These are phyloP conservation scores for Ornithoptera alexandrae DNA, from an alignment of 2,888 invertebrate genomes.

Conservation along the genomic window DNA sequence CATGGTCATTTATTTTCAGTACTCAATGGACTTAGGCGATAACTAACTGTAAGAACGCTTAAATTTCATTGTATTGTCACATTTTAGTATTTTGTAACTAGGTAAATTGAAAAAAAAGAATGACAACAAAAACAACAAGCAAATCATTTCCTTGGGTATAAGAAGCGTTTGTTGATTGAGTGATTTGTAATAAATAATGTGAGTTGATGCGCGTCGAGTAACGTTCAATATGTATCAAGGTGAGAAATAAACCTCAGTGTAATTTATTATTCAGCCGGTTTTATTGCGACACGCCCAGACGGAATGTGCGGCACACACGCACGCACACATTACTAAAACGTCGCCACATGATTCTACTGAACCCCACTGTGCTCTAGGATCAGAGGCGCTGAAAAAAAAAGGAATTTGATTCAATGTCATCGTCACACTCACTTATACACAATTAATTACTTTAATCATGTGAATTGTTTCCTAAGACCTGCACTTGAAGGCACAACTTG, in stretches of 20 bases:
- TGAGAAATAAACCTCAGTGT: conserved; percentile 80
- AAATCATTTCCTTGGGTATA: conserved; percentile 59
- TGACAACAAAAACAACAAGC: conserved; percentile 32
- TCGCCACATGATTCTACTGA: conserved; percentile 31
- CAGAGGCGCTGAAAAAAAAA: conserved; percentile 61
- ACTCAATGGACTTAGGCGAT: conserved; percentile 74
- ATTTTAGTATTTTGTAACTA: conserved; percentile 74
- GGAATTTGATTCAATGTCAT: neutral
- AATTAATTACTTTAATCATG: too few relatives aligned
- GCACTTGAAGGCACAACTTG: too few relatives aligned
- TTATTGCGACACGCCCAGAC: conserved; percentile 34
- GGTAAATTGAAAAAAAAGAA: conserved; percentile 49
- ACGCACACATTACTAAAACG: too few relatives aligned
- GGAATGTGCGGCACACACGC: too few relatives aligned
- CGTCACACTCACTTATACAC: too few relatives aligned
- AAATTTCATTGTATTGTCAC: conserved; percentile 75
- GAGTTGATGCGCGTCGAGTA: conserved; percentile 61
- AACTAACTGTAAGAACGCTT: conserved; percentile 71
- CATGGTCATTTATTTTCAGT: conserved; percentile 75
- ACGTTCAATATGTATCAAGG: conserved; percentile 76
- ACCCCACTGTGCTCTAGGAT: conserved; percentile 67
- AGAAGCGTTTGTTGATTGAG: conserved; percentile 71
- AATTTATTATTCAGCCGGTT: conserved; percentile 70
- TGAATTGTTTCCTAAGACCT: too few relatives aligned
- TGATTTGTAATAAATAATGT: conserved; percentile 58